These are phyloP conservation scores for Oreochromis mossambicus DNA, from an alignment of 2,797 vertebrate genomes.

Conservation along the genomic window DNA sequence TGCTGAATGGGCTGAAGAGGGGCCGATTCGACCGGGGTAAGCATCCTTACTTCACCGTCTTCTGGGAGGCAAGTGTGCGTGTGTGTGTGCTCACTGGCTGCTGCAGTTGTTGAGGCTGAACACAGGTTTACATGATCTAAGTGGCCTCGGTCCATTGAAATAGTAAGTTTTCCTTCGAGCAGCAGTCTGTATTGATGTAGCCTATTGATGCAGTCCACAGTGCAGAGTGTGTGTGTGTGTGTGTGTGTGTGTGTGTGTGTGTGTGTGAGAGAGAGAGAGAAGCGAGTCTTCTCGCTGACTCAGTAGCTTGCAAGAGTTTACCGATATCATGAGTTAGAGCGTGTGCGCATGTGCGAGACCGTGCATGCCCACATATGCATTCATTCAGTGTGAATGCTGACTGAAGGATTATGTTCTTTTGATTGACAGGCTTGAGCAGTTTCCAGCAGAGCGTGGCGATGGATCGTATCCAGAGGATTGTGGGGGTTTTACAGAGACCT, in stretches of 20 bases:
- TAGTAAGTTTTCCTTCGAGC: background rate
- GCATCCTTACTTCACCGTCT: constrained; percentile 15
- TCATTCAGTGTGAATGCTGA: constrained; percentile 23
- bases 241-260: background rate
- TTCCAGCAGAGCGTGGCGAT: constrained; percentile 96
- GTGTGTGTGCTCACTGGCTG: background rate
- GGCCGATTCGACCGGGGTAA: constrained; percentile 89
- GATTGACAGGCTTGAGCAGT: constrained; percentile 84
- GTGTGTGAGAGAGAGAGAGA: background rate
- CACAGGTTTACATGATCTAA: constrained; percentile 5
- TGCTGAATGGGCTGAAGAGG: constrained; percentile 86
- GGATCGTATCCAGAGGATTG: constrained; percentile 93
- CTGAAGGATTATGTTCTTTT: constrained; percentile 37
- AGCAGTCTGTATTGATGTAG: constrained; percentile 28
- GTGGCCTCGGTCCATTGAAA: background rate
- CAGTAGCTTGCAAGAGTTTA: constrained; percentile 21
- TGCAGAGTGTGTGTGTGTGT: constrained; percentile 13
- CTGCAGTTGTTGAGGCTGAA: constrained; percentile 3
- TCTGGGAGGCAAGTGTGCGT: background rate
- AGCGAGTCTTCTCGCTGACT: constrained; percentile 27
- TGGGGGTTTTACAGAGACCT: constrained; percentile 89
- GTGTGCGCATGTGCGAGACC: background rate
- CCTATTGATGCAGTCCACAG: constrained; percentile 31
- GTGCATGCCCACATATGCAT: background rate
- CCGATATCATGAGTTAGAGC: constrained; percentile 9